Base-by-base conservation (phyloP, 2,113 vertebrate genomes). In the Cyphomyrus discorhynchus region DNA sequence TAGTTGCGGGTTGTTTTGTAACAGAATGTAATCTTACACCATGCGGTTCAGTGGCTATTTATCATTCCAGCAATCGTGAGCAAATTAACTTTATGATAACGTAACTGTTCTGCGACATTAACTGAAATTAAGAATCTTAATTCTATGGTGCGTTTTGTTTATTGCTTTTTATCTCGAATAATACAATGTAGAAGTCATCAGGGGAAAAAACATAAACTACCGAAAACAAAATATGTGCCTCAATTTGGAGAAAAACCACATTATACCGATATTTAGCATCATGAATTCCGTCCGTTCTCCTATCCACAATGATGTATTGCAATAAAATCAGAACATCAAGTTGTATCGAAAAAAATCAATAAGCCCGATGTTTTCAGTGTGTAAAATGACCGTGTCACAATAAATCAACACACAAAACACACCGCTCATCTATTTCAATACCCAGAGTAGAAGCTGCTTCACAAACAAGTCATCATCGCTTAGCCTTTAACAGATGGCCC, bases 391-490 rank as follows among this genome's bases (percentile, higher is more conserved):
- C 82, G n/a, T 49, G 46, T 85, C 82, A 85, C 82, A 85, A 47
- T 85, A 49, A 85, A 85, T 47, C 82, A 47, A 47, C 42, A 85
- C 24, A 52, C 49, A 86, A 86, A 80, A n/a, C 50, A 62, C 86
- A 39, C 15, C 35, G 86, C 52, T 58, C 35, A 56, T 87, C 49
- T 50, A 58, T 87, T 62, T 45, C 31, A 87, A 39, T 87, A 19
- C n/a, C 52, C 86, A 56, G 27, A 58, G 52, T 52, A 87, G n/a
- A 4, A 58, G 50, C 50, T 42, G 50, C 50, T 94, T 93, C 92
- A 93, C 93, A 94, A 94, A 95, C 94, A 94, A 96, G 94, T 96
- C 95, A 94, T 94, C 94, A 95, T 95, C 93, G 93, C 91, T 94
- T 95, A 94, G 93, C 94, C 94, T 94, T 92, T 93, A 94, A 94